Evolutionary conservation across 2,113 vertebrate genomes (phyloP).

Genomic region (human (Homo sapiens)): GRCh38 chr2:36762001-36762500

Average conservation of each 20-base stretch:
- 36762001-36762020: neutral
- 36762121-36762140: neutral
- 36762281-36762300: neutral
- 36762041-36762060: neutral
- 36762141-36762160: neutral
- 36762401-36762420: neutral
- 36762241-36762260: neutral
- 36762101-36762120: neutral
- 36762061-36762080: neutral
- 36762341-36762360: neutral
- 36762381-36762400: neutral
- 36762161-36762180: neutral
- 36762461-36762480: neutral
- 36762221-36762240: neutral
- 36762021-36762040: neutral
- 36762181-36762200: neutral
- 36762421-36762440: neutral
- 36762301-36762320: neutral
- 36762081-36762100: neutral
- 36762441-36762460: neutral
- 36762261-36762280: neutral
- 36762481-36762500: neutral
- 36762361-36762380: neutral
- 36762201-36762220: fast-evolving
- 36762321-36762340: neutral